Percentiles rank a stretch among this genome's conserved stretches.
These are phyloP conservation scores for Apostichopus leukothele DNA, from an alignment of 53 echinoderm and acorn worm species.

Conservation along the genomic window DNA sequence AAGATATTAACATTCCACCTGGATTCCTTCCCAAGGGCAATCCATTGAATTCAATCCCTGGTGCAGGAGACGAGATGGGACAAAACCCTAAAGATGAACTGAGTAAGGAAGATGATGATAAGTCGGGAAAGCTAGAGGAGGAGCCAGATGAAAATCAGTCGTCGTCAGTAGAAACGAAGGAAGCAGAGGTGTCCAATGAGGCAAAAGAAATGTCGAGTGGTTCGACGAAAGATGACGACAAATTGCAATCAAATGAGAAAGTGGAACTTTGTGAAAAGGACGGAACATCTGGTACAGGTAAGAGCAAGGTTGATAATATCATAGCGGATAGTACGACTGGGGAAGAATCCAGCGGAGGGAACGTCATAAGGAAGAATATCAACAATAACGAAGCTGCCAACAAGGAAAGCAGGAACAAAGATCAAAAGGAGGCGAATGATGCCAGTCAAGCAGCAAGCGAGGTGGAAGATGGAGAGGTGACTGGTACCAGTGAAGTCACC, in stretches of 20 bases:
- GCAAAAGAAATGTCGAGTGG: background rate
- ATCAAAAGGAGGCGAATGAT: slow-evolving; percentile 51
- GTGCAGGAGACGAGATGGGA: background rate
- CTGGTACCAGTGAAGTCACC: background rate
- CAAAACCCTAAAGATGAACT: background rate
- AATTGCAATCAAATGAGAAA: background rate
- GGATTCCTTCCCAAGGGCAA: slow-evolving; percentile 42
- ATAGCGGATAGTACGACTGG: background rate
- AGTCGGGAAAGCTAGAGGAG: background rate
- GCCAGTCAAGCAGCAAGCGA: slow-evolving; percentile 44
- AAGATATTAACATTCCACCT: slow-evolving; percentile 87
- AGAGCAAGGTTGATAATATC: slow-evolving; percentile 5
- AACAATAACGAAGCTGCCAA: slow-evolving; percentile 25
- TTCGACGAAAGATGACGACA: slow-evolving; percentile 28
- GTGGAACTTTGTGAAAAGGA: background rate
- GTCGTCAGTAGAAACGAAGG: background rate
- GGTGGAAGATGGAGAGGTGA: slow-evolving; percentile 37
- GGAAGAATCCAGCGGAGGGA: background rate
- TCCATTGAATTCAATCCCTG: background rate
- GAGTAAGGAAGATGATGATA: background rate
- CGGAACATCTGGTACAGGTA: background rate
- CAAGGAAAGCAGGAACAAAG: background rate
- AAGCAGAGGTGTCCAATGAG: background rate
- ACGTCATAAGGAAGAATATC: background rate
- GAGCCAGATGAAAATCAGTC: background rate